phyloP scores from a whole-genome alignment of 2,888 invertebrate species.

The Sceliomorpha sp. region DNA sequence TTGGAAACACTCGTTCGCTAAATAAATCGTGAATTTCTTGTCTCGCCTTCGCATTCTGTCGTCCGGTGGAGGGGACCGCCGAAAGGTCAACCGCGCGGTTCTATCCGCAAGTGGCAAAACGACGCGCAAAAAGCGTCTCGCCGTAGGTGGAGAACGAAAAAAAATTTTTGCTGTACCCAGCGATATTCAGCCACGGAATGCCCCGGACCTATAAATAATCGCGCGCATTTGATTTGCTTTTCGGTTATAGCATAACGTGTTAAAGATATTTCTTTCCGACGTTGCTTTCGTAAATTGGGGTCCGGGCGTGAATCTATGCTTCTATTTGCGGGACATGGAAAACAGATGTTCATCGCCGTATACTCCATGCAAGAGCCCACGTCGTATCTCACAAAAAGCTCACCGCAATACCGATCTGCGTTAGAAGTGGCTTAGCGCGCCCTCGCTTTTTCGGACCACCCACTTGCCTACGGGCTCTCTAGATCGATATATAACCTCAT shows the following conservation, averaged over 20 bases:
- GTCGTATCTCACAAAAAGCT: conserved; percentile 19
- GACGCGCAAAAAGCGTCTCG: conserved; percentile 19
- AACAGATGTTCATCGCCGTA: conserved; percentile 53
- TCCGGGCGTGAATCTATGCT: conserved; percentile 2
- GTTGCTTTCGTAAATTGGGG: conserved; percentile 44
- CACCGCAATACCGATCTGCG: conserved; percentile 10
- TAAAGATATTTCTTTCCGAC: conserved; percentile 14
- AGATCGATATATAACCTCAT: neutral
- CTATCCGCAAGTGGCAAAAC: conserved; percentile 11
- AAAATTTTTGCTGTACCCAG: conserved; percentile 6
- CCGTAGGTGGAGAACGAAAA: neutral
- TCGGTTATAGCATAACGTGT: conserved; percentile 6
- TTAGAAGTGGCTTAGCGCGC: conserved; percentile 13
- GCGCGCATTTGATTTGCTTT: conserved; percentile 5
- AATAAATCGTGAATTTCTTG: conserved; percentile 39
- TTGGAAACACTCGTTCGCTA: conserved; percentile 16
- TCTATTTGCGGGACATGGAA: conserved; percentile 52
- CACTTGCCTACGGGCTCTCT: conserved; percentile 7
- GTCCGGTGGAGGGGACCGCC: conserved; percentile 7
- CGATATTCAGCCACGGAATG: conserved; percentile 23
- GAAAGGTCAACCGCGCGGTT: conserved; percentile 27
- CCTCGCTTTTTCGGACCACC: conserved; percentile 17
- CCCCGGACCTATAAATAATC: conserved; percentile 49
- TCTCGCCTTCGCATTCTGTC: conserved; percentile 25
- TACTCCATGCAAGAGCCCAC: conserved; percentile 11